A percentile compares a stretch with the other conserved stretches of the same genome.
These are phyloP conservation scores for Helicoverpa zea DNA, from an alignment of 1,140 invertebrate species.

Conservation along the genomic window DNA sequence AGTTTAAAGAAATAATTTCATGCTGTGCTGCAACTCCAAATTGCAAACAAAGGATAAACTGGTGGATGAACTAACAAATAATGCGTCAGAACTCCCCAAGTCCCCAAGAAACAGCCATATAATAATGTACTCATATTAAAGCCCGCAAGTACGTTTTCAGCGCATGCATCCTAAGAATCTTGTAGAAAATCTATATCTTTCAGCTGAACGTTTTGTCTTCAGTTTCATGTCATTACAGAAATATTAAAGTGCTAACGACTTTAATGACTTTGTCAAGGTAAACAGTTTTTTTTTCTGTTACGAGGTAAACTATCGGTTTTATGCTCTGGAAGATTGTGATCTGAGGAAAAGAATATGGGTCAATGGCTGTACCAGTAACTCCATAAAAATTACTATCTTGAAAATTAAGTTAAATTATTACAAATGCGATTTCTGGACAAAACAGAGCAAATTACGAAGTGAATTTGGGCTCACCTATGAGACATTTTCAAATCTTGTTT, in stretches of 20 bases:
- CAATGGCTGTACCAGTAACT: neutral
- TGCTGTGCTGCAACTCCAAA: too few relatives aligned
- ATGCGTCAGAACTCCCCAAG: too few relatives aligned
- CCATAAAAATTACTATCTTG: too few relatives aligned
- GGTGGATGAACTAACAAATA: too few relatives aligned
- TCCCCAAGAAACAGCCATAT: too few relatives aligned
- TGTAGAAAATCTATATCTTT: neutral
- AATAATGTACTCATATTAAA: neutral
- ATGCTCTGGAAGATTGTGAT: neutral
- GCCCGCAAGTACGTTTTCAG: neutral
- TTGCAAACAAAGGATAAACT: too few relatives aligned
- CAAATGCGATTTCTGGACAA: too few relatives aligned
- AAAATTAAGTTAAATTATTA: too few relatives aligned
- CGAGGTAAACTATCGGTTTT: neutral
- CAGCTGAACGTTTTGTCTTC: neutral
- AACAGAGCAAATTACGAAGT: too few relatives aligned
- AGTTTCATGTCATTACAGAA: neutral
- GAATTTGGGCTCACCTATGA: too few relatives aligned
- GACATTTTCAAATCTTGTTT: too few relatives aligned
- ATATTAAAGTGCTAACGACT: neutral
- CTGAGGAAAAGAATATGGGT: neutral
- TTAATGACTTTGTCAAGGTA: constrained; percentile 6
- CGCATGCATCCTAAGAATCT: neutral
- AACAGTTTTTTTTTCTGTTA: neutral
- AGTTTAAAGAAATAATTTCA: too few relatives aligned